These are phyloP conservation scores for Apteryx mantelli DNA, from an alignment of 2,113 vertebrate species.

Conservation along the genomic window DNA sequence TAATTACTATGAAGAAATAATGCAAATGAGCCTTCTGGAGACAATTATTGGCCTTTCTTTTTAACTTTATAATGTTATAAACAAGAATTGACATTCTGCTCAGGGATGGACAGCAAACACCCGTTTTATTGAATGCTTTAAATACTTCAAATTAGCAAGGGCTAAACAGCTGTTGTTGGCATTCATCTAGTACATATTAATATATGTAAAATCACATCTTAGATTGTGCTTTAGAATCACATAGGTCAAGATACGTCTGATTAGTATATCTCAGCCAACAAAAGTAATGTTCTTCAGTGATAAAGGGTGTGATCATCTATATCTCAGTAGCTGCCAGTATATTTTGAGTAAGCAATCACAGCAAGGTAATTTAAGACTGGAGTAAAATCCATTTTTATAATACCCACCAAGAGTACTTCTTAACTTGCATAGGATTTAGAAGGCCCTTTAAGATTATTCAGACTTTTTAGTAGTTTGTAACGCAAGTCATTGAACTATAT, in stretches of 20 bases:
- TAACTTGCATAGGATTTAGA: neutral
- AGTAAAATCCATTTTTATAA: conserved; percentile 15
- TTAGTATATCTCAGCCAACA: neutral
- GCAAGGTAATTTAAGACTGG: neutral
- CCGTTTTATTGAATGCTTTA: conserved; percentile 16
- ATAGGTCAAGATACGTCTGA: neutral
- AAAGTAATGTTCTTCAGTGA: neutral
- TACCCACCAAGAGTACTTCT: neutral
- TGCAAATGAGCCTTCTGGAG: conserved; percentile 49
- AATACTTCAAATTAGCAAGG: conserved; percentile 37
- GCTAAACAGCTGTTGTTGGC: neutral
- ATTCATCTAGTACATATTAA: neutral
- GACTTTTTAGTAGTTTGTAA: neutral
- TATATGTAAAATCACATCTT: neutral
- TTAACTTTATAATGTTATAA: conserved; percentile 29
- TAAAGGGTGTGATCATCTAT: neutral
- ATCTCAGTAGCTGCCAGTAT: neutral
- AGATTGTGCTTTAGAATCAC: neutral
- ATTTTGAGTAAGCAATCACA: conserved; percentile 12
- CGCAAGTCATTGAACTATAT: neutral
- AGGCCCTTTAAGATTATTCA: conserved; percentile 12
- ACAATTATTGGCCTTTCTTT: conserved; percentile 27
- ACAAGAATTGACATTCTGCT: conserved; percentile 49
- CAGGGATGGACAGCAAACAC: conserved; percentile 24
- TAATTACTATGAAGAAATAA: conserved; percentile 51